Conservation (phyloP, 1,140 invertebrate species). For the Brachionus plicatilis region DNA sequence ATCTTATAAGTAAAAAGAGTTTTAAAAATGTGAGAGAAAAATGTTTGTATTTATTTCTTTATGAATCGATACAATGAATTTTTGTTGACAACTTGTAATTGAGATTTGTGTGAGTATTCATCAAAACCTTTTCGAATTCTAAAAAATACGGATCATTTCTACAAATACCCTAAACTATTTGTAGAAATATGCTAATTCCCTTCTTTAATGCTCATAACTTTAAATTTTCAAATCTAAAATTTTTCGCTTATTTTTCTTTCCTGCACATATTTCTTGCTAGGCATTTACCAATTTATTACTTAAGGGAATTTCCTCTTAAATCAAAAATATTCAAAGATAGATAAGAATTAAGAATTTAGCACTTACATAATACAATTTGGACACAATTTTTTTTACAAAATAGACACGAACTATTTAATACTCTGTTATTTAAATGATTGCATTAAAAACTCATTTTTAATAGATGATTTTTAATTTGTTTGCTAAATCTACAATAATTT, state of each 20-base stretch:
- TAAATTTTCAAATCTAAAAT: neutral
- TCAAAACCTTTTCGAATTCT: neutral
- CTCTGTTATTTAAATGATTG: neutral
- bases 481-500: neutral
- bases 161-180: neutral
- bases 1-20: neutral
- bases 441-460: neutral
- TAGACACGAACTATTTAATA: neutral
- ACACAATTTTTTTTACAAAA: neutral
- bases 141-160: neutral
- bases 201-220: neutral
- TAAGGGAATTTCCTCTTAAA: too few species aligned
- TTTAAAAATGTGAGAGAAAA: neutral
- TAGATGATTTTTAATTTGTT: neutral
- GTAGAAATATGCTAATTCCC: neutral
- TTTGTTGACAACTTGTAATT: neutral
- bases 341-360: neutral
- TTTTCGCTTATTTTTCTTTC: neutral
- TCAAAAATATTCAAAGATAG: too few species aligned
- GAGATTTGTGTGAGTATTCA: neutral
- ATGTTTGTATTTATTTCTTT: neutral
- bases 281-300: neutral
- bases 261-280: neutral
- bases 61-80: neutral
- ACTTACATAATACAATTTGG: neutral